These are phyloP conservation scores for Maccullochella peelii DNA, from an alignment of 2,113 vertebrate genomes.

Conservation along the genomic window DNA sequence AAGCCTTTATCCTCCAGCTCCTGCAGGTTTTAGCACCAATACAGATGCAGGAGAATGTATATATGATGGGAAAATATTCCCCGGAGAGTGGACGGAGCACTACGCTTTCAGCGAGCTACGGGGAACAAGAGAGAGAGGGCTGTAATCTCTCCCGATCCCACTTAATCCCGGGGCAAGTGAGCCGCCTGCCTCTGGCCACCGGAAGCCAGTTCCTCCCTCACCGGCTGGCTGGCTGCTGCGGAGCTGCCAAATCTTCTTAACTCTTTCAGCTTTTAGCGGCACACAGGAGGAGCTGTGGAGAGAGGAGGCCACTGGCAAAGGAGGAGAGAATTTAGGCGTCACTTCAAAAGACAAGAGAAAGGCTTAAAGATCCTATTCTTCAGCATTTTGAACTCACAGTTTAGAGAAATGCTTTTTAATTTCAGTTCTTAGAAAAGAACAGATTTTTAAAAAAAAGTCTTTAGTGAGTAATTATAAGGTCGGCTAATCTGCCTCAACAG, in stretches of 20 bases:
- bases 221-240: slow-evolving; percentile 49
- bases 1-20: slow-evolving; percentile 7
- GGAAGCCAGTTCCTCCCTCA: slow-evolving; percentile 67
- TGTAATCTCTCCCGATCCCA: slow-evolving; percentile 84
- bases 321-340: neutral
- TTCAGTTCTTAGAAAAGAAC: neutral
- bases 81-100: slow-evolving; percentile 14
- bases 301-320: neutral
- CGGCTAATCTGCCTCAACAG: slow-evolving; percentile 23
- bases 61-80: slow-evolving; percentile 32
- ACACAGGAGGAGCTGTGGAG: slow-evolving; percentile 38
- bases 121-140: slow-evolving; percentile 43
- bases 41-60: slow-evolving; percentile 18
- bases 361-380: neutral
- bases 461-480: slow-evolving; percentile 1
- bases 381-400: neutral
- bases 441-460: neutral
- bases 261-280: slow-evolving; percentile 67
- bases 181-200: slow-evolving; percentile 65
- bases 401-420: neutral
- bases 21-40: slow-evolving; percentile 3
- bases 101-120: slow-evolving; percentile 32
- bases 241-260: slow-evolving; percentile 81
- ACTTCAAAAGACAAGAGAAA: neutral
- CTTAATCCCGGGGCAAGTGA: slow-evolving; percentile 82